Base-by-base conservation (phyloP, 1,140 invertebrate genomes). In the Penaeus japonicus region DNA sequence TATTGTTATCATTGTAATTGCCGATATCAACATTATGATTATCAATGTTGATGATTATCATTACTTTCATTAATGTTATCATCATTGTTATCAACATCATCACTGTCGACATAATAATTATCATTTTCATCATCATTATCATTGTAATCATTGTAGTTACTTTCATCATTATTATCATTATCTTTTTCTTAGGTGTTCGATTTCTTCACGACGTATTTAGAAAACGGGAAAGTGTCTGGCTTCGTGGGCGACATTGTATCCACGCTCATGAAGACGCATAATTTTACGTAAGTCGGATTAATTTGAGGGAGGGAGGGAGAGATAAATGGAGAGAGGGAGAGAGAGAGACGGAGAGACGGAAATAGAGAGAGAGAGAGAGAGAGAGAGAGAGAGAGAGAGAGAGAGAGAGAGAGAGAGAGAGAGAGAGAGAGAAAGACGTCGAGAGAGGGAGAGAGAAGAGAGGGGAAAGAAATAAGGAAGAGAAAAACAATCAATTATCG, bases 231-330 rank as follows among this genome's bases (percentile, higher is more conserved):
- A 4, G 39, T 90, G 24, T 77, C 87, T 10, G 90, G 90, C 1
- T 90, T 55, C 55, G 73, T 90, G 1, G 90, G 90, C 0, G 89
- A 90, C 79, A 57, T 90, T 3, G 82, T 90, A 2, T 89, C 53
- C 2, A 59, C 77, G 5, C 70, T 90, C 12, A 75, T 86, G 53
- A 59, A 54, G 2, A 54, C 78, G 18, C 90, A 90, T 65, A 90
- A 90, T 57, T 90, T 90, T 78, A 35, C 90, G 90, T 90, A 47
- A 86, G 89, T 90, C 20, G 27, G n/a, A 2, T 10, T 24, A 12
- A 32, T 5, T 0, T 4, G 79, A 17, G 12, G 30, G 54, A 2
- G 5, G 30, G 3, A 22, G 79, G 39, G 15, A n/a, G n/a, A 53
- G 78, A 53, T 32, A 80, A n/a, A 53, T 32, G 54, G 35, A 80